Conservation (phyloP, 2,797 vertebrate genomes). For the Lemur catta region DNA sequence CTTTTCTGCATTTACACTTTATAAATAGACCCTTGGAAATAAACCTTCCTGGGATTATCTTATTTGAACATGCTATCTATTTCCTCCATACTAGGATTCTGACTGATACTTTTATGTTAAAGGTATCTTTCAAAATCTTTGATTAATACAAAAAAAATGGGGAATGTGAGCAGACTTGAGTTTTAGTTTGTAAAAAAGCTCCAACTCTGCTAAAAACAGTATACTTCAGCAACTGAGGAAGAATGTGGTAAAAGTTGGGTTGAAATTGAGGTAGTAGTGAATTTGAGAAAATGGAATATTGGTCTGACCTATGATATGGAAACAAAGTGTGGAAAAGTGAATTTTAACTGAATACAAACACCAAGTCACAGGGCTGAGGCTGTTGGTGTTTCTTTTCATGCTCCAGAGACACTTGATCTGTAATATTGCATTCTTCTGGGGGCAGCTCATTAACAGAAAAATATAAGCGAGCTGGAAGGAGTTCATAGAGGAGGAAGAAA, state of each 20-base stretch:
- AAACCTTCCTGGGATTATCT: not conserved
- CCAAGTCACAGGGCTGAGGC: not conserved
- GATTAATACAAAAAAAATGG: not conserved
- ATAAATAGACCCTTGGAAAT: conserved; percentile 45
- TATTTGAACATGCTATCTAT: not conserved
- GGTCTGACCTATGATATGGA: not conserved
- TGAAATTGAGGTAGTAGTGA: not conserved
- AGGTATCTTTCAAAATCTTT: not conserved
- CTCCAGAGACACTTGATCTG: not conserved
- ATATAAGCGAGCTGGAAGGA: not conserved
- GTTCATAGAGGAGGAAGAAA: not conserved
- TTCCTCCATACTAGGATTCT: not conserved
- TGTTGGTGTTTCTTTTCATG: not conserved
- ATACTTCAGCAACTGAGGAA: not conserved
- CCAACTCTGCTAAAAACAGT: not conserved
- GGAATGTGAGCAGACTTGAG: not conserved
- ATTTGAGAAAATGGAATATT: not conserved
- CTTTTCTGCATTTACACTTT: conserved; percentile 2
- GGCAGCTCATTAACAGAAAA: conserved; percentile 47
- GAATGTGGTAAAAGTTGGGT: not conserved
- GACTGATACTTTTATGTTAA: not conserved
- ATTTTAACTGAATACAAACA: conserved; percentile 40
- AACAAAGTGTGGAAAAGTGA: not conserved
- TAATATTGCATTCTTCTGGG: conserved; percentile 8
- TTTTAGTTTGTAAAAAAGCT: not conserved